These are phyloP conservation scores for Lophotis ruficrista DNA, from an alignment of 2,113 vertebrate genomes.

Conservation along the genomic window DNA sequence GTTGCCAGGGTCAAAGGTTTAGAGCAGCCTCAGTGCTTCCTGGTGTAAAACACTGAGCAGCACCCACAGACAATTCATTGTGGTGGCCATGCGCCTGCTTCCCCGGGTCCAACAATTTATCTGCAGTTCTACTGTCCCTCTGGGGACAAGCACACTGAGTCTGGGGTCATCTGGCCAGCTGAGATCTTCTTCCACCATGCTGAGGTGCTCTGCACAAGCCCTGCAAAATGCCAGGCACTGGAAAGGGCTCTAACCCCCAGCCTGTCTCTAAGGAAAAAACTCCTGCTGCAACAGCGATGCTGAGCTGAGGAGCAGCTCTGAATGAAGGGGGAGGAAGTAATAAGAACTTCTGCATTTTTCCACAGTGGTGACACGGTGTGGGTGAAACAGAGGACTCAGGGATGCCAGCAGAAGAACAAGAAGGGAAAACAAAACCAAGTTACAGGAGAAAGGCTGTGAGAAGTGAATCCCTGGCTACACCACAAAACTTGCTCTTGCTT, in stretches of 20 bases:
- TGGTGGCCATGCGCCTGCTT: rapidly evolving
- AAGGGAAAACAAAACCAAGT: neutral
- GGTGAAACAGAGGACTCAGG: neutral
- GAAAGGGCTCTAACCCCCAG: neutral
- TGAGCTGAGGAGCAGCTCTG: neutral
- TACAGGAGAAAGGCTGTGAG: neutral
- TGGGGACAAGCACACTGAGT: neutral
- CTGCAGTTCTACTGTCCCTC: neutral
- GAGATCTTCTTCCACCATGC: neutral
- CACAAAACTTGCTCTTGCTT: neutral
- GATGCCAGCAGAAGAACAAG: neutral
- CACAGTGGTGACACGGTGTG: neutral
- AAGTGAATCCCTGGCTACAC: neutral
- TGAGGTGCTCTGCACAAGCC: neutral
- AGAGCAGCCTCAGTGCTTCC: neutral
- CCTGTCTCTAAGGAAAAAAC: neutral
- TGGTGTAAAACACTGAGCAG: neutral
- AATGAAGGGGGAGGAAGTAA: neutral
- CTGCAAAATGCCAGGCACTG: neutral
- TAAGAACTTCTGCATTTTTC: neutral
- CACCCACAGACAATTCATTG: neutral
- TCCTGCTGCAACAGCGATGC: neutral
- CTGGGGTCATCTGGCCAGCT: neutral
- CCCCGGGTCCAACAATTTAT: neutral
- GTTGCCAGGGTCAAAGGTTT: constrained; percentile 8